Conservation (phyloP, 2,113 vertebrate genomes). For the Limanda limanda region DNA sequence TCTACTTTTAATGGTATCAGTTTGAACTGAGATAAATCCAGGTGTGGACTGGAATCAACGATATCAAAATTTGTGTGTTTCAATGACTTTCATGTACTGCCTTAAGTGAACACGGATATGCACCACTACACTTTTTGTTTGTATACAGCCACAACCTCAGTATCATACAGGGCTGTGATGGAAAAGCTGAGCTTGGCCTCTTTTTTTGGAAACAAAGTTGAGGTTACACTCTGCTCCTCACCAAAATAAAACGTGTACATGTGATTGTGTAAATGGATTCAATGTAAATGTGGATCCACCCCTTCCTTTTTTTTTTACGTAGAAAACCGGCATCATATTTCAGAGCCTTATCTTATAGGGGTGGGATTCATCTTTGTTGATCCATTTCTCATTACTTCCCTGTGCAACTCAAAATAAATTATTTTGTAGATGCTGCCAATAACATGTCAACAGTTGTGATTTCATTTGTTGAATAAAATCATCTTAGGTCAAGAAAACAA, state of each 20-base stretch:
- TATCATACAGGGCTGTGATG: neutral
- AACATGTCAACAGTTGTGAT: neutral
- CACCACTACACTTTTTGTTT: neutral
- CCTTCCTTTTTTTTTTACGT: no score
- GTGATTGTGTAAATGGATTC: neutral
- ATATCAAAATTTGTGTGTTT: neutral
- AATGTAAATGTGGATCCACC: no score
- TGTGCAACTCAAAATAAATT: no score
- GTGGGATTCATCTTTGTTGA: no score
- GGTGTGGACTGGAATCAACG: accelerated
- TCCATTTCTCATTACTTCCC: no score
- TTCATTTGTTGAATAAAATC: slow-evolving; percentile 11
- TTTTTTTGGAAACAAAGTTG: no score
- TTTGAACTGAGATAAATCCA: neutral
- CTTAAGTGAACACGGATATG: neutral
- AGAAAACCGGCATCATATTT: no score
- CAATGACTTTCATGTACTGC: neutral
- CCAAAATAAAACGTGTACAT: neutral
- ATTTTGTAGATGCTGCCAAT: neutral
- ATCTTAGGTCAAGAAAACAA: slow-evolving; percentile 24
- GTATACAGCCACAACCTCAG: neutral
- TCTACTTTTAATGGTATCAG: slow-evolving; percentile 2
- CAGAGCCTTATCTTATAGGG: no score
- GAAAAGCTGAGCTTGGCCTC: no score
- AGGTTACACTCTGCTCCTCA: no score